Evolutionary conservation across 2,888 invertebrate genomes (phyloP).

Genomic region (Microctonus hyperodae): DNA sequence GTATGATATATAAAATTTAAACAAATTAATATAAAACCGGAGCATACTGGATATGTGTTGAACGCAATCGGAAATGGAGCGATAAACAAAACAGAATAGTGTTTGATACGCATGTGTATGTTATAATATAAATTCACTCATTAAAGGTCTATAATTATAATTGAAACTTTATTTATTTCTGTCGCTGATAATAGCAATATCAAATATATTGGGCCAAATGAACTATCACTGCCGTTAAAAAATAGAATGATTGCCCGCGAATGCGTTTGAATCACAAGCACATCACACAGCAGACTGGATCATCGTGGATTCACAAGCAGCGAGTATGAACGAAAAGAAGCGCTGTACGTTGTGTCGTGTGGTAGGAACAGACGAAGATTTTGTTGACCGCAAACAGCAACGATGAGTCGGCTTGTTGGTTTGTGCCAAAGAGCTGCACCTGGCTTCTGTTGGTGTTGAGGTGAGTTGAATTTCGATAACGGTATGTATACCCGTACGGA

Average conservation of each 20-base stretch:
- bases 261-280: constrained; percentile 28
- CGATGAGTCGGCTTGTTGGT: constrained; percentile 32
- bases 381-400: constrained; percentile 1
- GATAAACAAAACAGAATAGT: constrained; percentile 13
- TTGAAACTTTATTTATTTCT: background rate
- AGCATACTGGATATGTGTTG: constrained; percentile 5
- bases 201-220: background rate
- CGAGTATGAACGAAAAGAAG: background rate
- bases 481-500: constrained; percentile 50
- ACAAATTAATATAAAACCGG: constrained; percentile 18
- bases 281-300: constrained; percentile 29
- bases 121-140: background rate
- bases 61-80: constrained; percentile 30
- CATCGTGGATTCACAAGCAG: constrained; percentile 7
- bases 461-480: constrained; percentile 47
- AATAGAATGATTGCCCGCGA: constrained; percentile 9
- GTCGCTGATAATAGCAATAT: background rate
- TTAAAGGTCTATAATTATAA: background rate
- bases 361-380: background rate
- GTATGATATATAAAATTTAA: background rate
- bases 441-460: constrained; percentile 30
- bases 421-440: constrained; percentile 39
- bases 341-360: background rate
- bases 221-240: background rate
- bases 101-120: background rate